Percentiles rank a stretch among this genome's conserved stretches.
Conservation (phyloP, 2,797 vertebrate genomes). For the Halcyon leucocephala region DNA sequence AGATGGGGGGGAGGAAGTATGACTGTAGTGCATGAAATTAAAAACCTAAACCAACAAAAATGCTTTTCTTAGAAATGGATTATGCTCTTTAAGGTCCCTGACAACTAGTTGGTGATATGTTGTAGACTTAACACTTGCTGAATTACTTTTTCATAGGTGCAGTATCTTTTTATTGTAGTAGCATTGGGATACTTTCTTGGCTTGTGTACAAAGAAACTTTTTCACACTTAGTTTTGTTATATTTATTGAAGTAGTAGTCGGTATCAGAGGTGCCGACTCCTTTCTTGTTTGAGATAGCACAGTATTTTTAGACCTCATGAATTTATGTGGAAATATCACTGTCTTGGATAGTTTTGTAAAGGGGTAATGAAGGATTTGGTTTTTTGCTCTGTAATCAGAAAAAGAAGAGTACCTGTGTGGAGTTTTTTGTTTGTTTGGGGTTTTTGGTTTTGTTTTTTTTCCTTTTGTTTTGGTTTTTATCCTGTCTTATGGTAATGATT, state of each 20-base stretch:
- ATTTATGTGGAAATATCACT: not conserved
- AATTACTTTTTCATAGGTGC: not conserved
- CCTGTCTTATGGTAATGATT: not conserved
- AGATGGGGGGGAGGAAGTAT: constrained; percentile 65
- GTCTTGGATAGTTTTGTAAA: not conserved
- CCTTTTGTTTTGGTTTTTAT: not conserved
- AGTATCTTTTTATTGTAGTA: not conserved
- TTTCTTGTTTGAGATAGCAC: not conserved
- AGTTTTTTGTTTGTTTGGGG: too few species aligned
- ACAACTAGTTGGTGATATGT: not conserved
- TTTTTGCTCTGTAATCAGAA: not conserved
- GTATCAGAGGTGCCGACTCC: not conserved
- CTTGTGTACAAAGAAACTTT: not conserved
- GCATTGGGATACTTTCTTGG: not conserved
- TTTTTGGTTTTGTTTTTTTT: too few species aligned
- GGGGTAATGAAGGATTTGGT: not conserved
- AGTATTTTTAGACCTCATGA: not conserved
- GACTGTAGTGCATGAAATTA: constrained; percentile 79
- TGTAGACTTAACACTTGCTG: not conserved
- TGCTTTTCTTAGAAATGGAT: not conserved
- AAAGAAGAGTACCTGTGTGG: not conserved
- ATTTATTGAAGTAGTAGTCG: not conserved
- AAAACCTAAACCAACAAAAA: constrained; percentile 69
- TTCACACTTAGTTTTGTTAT: not conserved
- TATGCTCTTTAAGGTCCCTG: constrained; percentile 7